Conservation (phyloP, 2,888 invertebrate genomes). For the Leptinotarsa haldemani region DNA sequence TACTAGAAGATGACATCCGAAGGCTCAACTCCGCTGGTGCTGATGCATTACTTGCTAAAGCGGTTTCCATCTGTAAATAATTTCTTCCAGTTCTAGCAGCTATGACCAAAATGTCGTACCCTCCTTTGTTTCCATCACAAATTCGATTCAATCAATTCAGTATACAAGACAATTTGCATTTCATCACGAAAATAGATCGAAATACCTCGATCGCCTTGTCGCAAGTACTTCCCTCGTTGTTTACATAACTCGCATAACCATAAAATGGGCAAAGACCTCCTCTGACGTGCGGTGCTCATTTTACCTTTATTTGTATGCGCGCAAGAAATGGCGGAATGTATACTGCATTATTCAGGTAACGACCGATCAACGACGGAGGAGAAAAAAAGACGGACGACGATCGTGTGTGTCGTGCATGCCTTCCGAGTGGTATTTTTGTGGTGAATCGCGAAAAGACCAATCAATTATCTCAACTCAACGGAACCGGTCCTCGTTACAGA, state of each 20-base stretch:
- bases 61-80: no score
- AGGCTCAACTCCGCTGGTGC: no score
- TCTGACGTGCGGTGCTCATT: slow-evolving; percentile 32
- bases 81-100: no score
- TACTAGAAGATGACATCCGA: no score
- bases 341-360: slow-evolving; percentile 39
- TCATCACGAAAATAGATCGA: slow-evolving; percentile 2
- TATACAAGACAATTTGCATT: neutral
- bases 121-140: no score
- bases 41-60: no score
- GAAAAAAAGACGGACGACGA: slow-evolving; percentile 33
- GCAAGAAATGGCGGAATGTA: slow-evolving; percentile 38
- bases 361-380: slow-evolving; percentile 25
- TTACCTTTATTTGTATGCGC: slow-evolving; percentile 35
- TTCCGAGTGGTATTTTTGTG: slow-evolving; percentile 47
- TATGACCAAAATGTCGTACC: no score
- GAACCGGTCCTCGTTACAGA: slow-evolving; percentile 51
- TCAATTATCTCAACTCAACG: slow-evolving; percentile 41
- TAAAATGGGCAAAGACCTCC: slow-evolving; percentile 41
- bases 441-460: slow-evolving; percentile 49
- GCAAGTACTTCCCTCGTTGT: slow-evolving; percentile 16
- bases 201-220: neutral
- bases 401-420: slow-evolving; percentile 44
- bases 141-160: no score
- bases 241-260: slow-evolving; percentile 29